These are phyloP conservation scores for Apogon hyalosoma DNA, from an alignment of 2,797 vertebrate genomes.

Conservation along the genomic window DNA sequence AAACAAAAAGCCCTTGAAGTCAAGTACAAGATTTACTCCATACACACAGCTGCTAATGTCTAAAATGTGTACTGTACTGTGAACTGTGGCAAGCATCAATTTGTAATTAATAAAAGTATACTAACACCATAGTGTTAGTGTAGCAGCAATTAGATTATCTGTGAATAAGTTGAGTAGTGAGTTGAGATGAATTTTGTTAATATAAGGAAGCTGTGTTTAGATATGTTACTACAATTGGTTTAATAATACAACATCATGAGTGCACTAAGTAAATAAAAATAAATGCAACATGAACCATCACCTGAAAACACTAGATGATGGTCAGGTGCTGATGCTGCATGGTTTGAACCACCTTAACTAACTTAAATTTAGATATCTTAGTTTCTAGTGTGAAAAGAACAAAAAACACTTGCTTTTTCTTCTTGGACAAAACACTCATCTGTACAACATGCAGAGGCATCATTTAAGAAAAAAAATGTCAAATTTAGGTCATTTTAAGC, in stretches of 20 bases:
- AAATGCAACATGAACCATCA: no score
- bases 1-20: constrained; percentile 34
- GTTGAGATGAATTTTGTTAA: background rate
- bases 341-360: background rate
- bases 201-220: background rate
- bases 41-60: constrained; percentile 31
- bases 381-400: no score
- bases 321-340: background rate
- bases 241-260: no score
- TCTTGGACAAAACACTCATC: background rate
- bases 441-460: no score
- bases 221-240: no score
- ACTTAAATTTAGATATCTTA: no score
- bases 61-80: background rate
- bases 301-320: no score
- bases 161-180: background rate
- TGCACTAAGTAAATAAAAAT: no score
- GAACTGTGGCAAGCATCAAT: no score
- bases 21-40: constrained; percentile 30
- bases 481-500: constrained; percentile 9
- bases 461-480: no score
- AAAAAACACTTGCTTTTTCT: no score
- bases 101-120: background rate
- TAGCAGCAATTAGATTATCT: constrained; percentile 1
- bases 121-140: background rate